A percentile compares a stretch with the other conserved stretches of the same genome.
Evolutionary conservation across 2,888 invertebrate genomes (phyloP).

Genomic region (Parapristionchus giblindavisi): DNA sequence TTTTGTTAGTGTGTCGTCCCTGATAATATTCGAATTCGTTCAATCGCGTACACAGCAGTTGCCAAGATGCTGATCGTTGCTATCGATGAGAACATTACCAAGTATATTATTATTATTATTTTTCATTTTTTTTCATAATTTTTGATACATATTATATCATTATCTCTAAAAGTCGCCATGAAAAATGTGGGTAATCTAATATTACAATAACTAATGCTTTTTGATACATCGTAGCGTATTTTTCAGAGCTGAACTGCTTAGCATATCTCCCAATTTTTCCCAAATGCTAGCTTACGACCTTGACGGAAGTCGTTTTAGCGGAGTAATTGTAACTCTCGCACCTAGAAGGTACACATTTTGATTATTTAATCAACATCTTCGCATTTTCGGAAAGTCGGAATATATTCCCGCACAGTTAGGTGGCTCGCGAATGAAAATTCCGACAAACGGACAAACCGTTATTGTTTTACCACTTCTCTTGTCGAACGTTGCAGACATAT

Average conservation of each 20-base stretch:
- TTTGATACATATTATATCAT: too few relatives aligned
- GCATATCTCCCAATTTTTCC: slow-evolving; percentile 57
- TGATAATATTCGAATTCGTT: slow-evolving; percentile 6
- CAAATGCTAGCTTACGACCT: slow-evolving; percentile 60
- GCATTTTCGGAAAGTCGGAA: too few relatives aligned
- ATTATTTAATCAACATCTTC: too few relatives aligned
- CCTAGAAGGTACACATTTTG: slow-evolving; percentile 46
- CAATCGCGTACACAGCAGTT: slow-evolving; percentile 45
- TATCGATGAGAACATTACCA: slow-evolving; percentile 54
- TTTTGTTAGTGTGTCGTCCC: slow-evolving; percentile 25
- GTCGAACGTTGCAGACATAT: background rate
- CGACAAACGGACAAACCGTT: too few relatives aligned
- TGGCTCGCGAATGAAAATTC: too few relatives aligned
- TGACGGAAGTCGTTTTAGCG: slow-evolving; percentile 58
- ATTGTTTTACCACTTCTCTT: too few relatives aligned
- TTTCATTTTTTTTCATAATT: too few relatives aligned
- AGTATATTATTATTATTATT: slow-evolving; percentile 50
- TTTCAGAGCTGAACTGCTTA: slow-evolving; percentile 58
- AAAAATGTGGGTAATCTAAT: too few relatives aligned
- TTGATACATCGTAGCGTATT: too few relatives aligned
- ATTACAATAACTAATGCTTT: too few relatives aligned
- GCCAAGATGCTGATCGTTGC: slow-evolving; percentile 51
- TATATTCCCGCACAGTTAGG: too few relatives aligned
- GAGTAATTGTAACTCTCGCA: slow-evolving; percentile 55
- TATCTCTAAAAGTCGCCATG: too few relatives aligned